Conservation (phyloP, 2,113 vertebrate species). For the Alligator mississippiensis region DNA sequence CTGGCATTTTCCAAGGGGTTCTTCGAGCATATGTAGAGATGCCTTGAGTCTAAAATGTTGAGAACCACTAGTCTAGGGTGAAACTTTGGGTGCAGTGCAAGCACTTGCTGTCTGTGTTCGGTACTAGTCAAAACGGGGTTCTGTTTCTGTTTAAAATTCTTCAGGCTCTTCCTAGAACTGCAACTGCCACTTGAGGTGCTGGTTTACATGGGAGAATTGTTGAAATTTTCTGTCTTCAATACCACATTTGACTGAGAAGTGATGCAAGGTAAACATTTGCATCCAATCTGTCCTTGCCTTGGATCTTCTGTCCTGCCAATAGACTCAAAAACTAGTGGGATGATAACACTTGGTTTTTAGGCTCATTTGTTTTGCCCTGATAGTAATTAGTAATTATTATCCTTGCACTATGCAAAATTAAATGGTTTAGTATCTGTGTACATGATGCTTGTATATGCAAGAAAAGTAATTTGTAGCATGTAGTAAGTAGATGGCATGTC, state of each 20-base stretch:
- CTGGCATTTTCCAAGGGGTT: too few species aligned
- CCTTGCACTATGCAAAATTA: background rate
- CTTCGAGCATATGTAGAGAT: too few species aligned
- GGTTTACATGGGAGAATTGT: background rate
- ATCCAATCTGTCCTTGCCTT: background rate
- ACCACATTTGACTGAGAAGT: background rate
- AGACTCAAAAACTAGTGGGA: background rate
- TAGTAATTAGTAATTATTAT: too few species aligned
- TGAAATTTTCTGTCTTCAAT: background rate
- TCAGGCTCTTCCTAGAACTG: background rate
- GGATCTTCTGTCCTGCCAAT: background rate
- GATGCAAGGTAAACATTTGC: background rate
- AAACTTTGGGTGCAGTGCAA: too few species aligned
- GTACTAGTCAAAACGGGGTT: too few species aligned
- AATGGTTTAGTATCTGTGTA: background rate
- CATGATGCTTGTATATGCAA: background rate
- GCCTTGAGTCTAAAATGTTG: too few species aligned
- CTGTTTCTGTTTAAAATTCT: background rate
- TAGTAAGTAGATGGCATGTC: slow-evolving; percentile 43
- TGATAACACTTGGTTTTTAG: background rate
- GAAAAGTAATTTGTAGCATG: slow-evolving; percentile 55
- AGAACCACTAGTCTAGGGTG: too few species aligned
- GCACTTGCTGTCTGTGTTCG: too few species aligned
- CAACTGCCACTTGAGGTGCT: background rate
- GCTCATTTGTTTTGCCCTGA: too few species aligned